phyloP scores from a whole-genome alignment of 1,140 invertebrate species.

The Anadara kagoshimensis region DNA sequence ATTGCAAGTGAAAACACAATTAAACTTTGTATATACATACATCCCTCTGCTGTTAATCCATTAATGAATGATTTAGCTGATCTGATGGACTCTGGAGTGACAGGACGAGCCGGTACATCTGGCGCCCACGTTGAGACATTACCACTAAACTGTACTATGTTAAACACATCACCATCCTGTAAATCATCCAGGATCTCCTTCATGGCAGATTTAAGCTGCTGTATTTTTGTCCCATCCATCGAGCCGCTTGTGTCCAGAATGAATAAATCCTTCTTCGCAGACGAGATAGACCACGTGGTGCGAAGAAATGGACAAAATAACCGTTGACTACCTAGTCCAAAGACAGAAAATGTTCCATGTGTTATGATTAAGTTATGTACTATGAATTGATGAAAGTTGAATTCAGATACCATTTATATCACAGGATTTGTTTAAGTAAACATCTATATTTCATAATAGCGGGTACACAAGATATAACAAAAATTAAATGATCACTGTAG shows the following conservation, averaged over 20 bases:
- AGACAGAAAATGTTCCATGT: not conserved
- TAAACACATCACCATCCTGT: constrained; percentile 79
- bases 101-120: constrained; percentile 3
- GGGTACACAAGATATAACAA: too few species aligned
- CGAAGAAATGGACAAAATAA: constrained; percentile 85
- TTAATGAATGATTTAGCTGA: constrained; percentile 33
- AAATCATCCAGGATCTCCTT: constrained; percentile 79
- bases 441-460: not conserved
- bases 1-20: not conserved
- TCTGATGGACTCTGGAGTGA: constrained; percentile 10
- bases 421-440: not conserved
- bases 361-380: constrained; percentile 81
- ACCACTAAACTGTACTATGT: constrained; percentile 78
- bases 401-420: not conserved
- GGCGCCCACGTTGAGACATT: constrained; percentile 60
- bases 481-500: too few species aligned
- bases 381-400: constrained; percentile 71
- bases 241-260: constrained; percentile 83
- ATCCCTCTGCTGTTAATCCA: constrained; percentile 34
- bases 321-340: constrained; percentile 79
- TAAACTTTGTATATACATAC: constrained; percentile 38
- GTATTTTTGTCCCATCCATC: constrained; percentile 80
- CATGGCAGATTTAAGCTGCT: constrained; percentile 81
- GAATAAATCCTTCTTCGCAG: constrained; percentile 82
- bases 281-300: constrained; percentile 77